Percentiles rank a stretch among this genome's conserved stretches.
phyloP scores from a whole-genome alignment of 1,140 invertebrate genomes.

The Zaprionus ghesquierei region DNA sequence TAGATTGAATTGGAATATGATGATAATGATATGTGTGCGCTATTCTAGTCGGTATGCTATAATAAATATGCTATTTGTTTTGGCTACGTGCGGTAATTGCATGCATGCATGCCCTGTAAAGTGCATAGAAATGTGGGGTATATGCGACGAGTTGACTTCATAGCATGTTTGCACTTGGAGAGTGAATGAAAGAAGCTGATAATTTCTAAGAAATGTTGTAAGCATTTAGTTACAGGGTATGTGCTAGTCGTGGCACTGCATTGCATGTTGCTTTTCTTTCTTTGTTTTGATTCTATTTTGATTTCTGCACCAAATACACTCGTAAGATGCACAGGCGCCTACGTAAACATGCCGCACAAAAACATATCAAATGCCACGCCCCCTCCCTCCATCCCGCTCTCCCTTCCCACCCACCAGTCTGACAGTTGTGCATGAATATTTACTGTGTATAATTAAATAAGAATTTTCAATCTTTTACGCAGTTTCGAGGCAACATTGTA shows the following conservation, averaged over 20 bases:
- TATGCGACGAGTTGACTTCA: not conserved
- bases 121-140: not conserved
- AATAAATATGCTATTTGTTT: not conserved
- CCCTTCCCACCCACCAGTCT: too few relatives aligned
- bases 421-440: not conserved
- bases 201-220: too few relatives aligned
- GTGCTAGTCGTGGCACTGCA: not conserved
- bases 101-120: not conserved
- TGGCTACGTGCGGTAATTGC: not conserved
- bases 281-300: constrained; percentile 4
- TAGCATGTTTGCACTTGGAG: too few relatives aligned
- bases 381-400: too few relatives aligned
- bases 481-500: constrained; percentile 66
- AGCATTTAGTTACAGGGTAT: not conserved
- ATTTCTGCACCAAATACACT: constrained; percentile 4
- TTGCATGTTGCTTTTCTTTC: not conserved
- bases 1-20: not conserved
- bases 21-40: not conserved
- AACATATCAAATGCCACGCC: constrained; percentile 4
- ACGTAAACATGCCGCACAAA: not conserved
- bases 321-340: constrained; percentile 17
- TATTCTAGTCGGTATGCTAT: not conserved
- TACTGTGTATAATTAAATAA: constrained; percentile 26
- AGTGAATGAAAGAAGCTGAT: too few relatives aligned
- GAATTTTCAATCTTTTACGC: constrained; percentile 65